Evolutionary conservation across 2,888 invertebrate species (phyloP), one percentile per base, ranked within the genome.

Genomic region (Drosophila formosana): DNA sequence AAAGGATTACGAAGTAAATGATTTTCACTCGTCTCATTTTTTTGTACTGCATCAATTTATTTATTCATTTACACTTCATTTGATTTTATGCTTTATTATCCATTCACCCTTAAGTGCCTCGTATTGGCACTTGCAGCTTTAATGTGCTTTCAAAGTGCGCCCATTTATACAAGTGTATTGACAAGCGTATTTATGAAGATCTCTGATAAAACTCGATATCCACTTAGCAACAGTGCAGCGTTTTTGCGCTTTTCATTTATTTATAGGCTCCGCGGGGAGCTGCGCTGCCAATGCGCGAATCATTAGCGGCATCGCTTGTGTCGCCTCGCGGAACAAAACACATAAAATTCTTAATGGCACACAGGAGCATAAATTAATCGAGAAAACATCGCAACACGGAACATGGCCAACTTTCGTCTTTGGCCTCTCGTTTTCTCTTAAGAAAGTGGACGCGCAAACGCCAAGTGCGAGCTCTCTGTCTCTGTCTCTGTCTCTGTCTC

Each of bases 321-420:
- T 34, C 34, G 11, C 37, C 32, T 13, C 3, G 11, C 39, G 6
- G 8, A 34, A 25, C 13, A 13, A 57, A 51, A 34, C 11, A 39
- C 49, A 50, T 58, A 45, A 37, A 28, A 51, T 28, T 47, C 45
- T 28, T 26, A 55, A 72, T 66, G 43, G 32, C 32, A 47, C 60
- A 55, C 49, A 45, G 55, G 55, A 45, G 67, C 56, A 53, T 66
- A 56, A 56, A 71, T 61, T 60, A 73, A 62, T 56, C 28, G 45
- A 50, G 25, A 43, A 30, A 11, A 37, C 37, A n/a, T 11, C n/a
- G n/a, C 3, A 11, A 32, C 23, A 25, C 6, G 23, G 13, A 7
- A 45, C 18, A 18, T 18, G 18, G 18, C 18, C 18, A 1, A 18
- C 18, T 18, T 18, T 18, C 5, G 46, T 26, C 39, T 28, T 25